These are phyloP conservation scores for Scaptomyza reducta DNA, from an alignment of 2,888 invertebrate genomes.

Conservation along the genomic window DNA sequence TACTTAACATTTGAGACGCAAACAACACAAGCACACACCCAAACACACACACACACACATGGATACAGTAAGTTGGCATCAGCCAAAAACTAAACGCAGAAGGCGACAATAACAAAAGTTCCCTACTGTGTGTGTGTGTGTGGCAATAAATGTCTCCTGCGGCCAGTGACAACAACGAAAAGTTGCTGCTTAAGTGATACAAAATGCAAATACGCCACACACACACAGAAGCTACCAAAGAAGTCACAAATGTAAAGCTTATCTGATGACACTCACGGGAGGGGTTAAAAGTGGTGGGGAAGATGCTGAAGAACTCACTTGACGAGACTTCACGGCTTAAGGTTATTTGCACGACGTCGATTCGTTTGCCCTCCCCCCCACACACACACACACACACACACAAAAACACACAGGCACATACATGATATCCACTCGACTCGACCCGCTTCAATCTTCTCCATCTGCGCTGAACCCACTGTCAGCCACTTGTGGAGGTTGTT, in stretches of 20 bases:
- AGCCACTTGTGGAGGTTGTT: conserved; percentile 35
- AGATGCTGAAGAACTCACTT: conserved; percentile 66
- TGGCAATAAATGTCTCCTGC: conserved; percentile 74
- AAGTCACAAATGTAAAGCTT: conserved; percentile 53
- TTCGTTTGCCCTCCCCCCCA: conserved; percentile 11
- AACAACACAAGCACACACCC: conserved; percentile 26
- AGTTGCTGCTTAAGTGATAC: conserved; percentile 77
- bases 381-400: background rate
- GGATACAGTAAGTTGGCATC: conserved; percentile 11
- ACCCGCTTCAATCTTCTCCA: background rate
- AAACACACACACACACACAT: conserved; percentile 3
- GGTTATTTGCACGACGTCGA: conserved; percentile 65
- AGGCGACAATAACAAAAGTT: conserved; percentile 35
- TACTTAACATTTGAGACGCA: conserved; percentile 75
- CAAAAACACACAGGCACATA: background rate
- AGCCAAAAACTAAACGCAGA: conserved; percentile 30
- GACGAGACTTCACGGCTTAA: conserved; percentile 74
- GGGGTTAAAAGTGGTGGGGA: background rate
- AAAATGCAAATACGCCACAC: conserved; percentile 72
- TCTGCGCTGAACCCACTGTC: background rate
- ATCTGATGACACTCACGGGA: background rate
- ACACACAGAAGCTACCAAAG: conserved; percentile 29
- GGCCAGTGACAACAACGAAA: conserved; percentile 63
- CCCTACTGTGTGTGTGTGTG: conserved; percentile 25
- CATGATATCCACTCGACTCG: background rate